Base-by-base conservation (phyloP, 2,888 invertebrate genomes). In the Drosophila barbarae region DNA sequence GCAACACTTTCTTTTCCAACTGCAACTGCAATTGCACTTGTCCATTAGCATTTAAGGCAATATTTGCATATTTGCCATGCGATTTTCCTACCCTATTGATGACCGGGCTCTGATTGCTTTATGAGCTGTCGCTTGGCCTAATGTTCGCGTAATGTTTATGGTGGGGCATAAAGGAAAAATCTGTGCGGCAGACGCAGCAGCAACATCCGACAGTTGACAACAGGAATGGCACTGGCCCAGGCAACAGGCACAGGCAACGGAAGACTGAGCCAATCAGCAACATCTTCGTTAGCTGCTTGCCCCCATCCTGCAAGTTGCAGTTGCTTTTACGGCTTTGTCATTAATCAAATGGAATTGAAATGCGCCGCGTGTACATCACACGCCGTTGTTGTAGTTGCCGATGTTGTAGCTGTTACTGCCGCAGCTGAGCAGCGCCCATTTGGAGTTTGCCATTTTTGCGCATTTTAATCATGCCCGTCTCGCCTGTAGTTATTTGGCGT, bases 321-420 rank as follows among this genome's bases (percentile, higher is more conserved):
- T 79, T 77, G 75, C 84, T 80, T 84, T 80, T 80, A 83, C 80
- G 73, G 81, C 76, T 74, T 77, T 81, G 82, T 85, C 82, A 82
- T 82, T 82, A 82, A 82, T 82, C 82, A 82, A 85, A 85, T 74
- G 74, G 78, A 84, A 85, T 82, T 82, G 85, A 85, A 84, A 85
- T 82, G 85, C 84, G 71, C 76, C 72, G 81, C 84, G 71, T 85
- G 84, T 84, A 84, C 76, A 79, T 79, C 79, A 82, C 84, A 78
- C 76, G 72, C 66, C 66, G 69, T 71, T 66, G 67, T 55, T 69
- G 69, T 65, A 60, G 55, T 47, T 69, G 57, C 47, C 67, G 51
- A 21, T 63, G 60, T 67, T 67, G 61, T 63, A 66, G 67, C 15
- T 67, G 60, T 65, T 73, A 63, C 60, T 70, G 73, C 41, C 83